Conservation (phyloP, 30 jellyfish, hydroid and myxozoan species). For the Turritopsis dohrnii region DNA sequence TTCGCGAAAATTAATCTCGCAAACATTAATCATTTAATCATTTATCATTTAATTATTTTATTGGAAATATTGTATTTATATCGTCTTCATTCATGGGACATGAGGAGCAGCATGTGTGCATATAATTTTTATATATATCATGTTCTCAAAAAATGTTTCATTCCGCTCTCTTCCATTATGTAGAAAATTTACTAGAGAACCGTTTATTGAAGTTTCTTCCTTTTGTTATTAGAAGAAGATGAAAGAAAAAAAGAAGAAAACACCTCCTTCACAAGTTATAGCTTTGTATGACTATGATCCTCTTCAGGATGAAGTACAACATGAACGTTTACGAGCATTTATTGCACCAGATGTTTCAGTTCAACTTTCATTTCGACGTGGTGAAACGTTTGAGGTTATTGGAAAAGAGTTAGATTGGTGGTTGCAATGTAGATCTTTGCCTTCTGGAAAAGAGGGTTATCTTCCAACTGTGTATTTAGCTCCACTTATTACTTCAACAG, state of each 20-base stretch:
- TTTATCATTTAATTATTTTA: too few relatives aligned
- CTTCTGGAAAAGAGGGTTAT: slow-evolving; percentile 37
- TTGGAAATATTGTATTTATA: too few relatives aligned
- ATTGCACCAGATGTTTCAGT: slow-evolving; percentile 31
- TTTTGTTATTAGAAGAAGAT: neutral
- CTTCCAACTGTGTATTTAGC: slow-evolving; percentile 33
- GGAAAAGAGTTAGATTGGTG: slow-evolving; percentile 39
- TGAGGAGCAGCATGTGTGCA: too few relatives aligned
- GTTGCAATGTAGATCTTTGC: slow-evolving; percentile 24
- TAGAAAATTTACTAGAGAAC: too few relatives aligned
- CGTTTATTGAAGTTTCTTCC: neutral
- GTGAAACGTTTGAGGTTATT: slow-evolving; percentile 28
- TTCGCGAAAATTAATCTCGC: too few relatives aligned
- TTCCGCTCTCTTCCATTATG: too few relatives aligned
- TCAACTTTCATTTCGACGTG: slow-evolving; percentile 25
- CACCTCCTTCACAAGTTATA: slow-evolving; percentile 35
- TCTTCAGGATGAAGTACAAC: neutral
- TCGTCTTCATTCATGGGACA: too few relatives aligned
- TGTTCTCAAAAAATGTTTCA: too few relatives aligned
- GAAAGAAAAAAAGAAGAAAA: neutral
- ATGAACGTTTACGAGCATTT: neutral
- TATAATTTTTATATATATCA: too few relatives aligned
- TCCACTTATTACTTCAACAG: slow-evolving; percentile 3
- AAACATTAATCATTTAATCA: too few relatives aligned
- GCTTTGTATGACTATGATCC: slow-evolving; percentile 48